phyloP scores from a whole-genome alignment of 2,113 vertebrate species.

The Heterotis niloticus region DNA sequence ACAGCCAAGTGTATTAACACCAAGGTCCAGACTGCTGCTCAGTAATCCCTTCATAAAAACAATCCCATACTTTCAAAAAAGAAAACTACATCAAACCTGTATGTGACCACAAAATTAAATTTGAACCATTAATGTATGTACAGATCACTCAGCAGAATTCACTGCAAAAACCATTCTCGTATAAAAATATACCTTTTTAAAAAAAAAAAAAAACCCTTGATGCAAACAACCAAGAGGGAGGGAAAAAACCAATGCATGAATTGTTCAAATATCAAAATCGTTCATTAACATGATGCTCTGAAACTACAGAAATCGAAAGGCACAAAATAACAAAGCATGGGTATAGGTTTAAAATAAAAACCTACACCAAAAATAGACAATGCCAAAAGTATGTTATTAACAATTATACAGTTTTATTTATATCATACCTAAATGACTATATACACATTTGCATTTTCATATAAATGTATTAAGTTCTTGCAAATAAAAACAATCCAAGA shows the following conservation, averaged over 20 bases:
- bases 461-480: conserved; percentile 78
- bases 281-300: neutral
- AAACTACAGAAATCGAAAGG: neutral
- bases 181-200: conserved; percentile 22
- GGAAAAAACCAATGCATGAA: neutral
- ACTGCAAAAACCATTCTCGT: neutral
- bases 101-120: too few relatives aligned
- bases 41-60: too few relatives aligned
- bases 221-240: neutral
- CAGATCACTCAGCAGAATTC: neutral
- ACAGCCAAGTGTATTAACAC: too few relatives aligned
- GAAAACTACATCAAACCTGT: too few relatives aligned
- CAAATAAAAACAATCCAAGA: conserved; percentile 76
- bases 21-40: too few relatives aligned
- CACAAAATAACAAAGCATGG: neutral
- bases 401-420: conserved; percentile 85
- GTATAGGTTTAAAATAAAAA: neutral
- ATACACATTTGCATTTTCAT: conserved; percentile 77
- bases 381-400: conserved; percentile 44
- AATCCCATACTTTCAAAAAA: too few relatives aligned
- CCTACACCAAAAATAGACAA: conserved; percentile 19
- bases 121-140: too few relatives aligned
- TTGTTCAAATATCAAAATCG: neutral
- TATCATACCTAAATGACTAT: conserved; percentile 82
- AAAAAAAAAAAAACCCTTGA: neutral